Base-by-base conservation (phyloP, 2,113 vertebrate genomes). In the Hystrix brachyura region DNA sequence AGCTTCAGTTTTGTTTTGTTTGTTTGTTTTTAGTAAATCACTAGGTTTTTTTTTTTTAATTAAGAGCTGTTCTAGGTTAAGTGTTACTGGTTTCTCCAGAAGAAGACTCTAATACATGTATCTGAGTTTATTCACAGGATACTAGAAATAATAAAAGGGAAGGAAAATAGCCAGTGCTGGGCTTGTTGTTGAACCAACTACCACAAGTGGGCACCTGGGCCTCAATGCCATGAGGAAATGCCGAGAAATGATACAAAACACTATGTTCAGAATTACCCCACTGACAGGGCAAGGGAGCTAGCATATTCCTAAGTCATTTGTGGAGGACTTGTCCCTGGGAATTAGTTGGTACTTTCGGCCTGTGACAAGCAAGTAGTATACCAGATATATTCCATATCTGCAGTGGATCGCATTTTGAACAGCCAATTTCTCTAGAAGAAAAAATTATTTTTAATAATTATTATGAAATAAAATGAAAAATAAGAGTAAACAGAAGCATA, bases 381-480 rank as follows among this genome's bases (percentile, higher is more conserved):
- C 14, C 19, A 91, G 15, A 14, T 23, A 62, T 76, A 82, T 7
- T 43, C 32, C 43, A 59, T 12, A 53, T 34, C 65, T 85, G 48
- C 48, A 65, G 11, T 18, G 14, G 2, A 53, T 64, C 15, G 43
- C 25, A 15, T 79, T 64, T 76, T 79, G 69, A 87, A 46, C 62
- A 95, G 34, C 48, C 32, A 27, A 55, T 82, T 96, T 91, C 62
- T 38, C 46, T 80, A 34, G 17, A 34, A 27, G 48, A 80, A 90
- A 72, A 57, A 67, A 78, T 3, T 62, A 32, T 69, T 53, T 92
- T 78, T 9, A 83, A 67, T 78, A 85, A 67, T 94, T 60, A 72
- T 21, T 83, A 80, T 94, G 57, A 79, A 82, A 78, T 87, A 87
- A 83, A 71, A 59, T 78, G 17, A 69, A 93, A 87, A 76, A 62